Evolutionary conservation across 2,797 vertebrate species (phyloP).

Genomic region (Myotis planiceps): DNA sequence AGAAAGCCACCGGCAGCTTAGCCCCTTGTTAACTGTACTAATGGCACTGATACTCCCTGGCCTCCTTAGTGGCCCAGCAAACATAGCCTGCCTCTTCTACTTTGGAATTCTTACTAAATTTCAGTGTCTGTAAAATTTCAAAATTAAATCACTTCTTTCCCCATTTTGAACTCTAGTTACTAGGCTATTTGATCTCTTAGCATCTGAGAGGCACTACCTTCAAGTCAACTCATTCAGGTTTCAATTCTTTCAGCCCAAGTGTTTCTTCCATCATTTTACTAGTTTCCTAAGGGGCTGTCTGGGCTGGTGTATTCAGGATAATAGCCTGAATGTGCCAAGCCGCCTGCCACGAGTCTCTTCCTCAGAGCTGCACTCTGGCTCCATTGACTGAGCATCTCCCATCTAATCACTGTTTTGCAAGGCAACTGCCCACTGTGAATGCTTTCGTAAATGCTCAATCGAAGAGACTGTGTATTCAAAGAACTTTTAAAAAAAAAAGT

Average conservation of each 20-base stretch:
- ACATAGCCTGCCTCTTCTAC: not conserved
- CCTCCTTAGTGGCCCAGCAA: not conserved
- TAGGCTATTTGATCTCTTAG: not conserved
- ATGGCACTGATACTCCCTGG: not conserved
- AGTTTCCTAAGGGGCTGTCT: not conserved
- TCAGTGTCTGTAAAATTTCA: not conserved
- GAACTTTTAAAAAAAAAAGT: not conserved
- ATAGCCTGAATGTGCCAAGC: not conserved
- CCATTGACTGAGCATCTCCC: constrained; percentile 1
- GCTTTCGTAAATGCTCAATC: not conserved
- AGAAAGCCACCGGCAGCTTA: not conserved
- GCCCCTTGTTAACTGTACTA: not conserved
- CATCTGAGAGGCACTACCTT: not conserved
- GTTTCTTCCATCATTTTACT: not conserved
- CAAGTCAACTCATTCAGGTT: not conserved
- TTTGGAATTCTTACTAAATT: not conserved
- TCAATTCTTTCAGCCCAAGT: not conserved
- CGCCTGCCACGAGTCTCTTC: not conserved
- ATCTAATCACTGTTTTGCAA: not conserved
- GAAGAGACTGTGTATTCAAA: not conserved
- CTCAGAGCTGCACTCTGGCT: not conserved
- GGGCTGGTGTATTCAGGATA: not conserved
- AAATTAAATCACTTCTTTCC: not conserved
- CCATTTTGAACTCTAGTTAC: not conserved
- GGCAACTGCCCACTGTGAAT: not conserved